A percentile compares a stretch with the other conserved stretches of the same genome.
phyloP scores from a whole-genome alignment of 2,797 vertebrate species.

The Enteromius treurensis region DNA sequence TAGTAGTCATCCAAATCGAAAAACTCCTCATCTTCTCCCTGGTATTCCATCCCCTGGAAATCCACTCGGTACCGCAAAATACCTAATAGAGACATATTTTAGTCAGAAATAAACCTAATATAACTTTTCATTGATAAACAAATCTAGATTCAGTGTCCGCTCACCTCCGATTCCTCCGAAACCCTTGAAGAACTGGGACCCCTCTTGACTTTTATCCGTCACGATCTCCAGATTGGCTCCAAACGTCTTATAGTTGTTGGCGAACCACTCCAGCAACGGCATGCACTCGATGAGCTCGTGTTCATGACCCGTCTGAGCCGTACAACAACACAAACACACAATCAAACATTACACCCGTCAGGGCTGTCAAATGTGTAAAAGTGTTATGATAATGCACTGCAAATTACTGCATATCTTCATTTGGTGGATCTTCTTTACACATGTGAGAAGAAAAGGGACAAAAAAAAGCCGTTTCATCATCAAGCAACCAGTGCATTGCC shows the following conservation, averaged over 20 bases:
- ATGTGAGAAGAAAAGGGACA: not conserved
- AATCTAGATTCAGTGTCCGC: constrained; percentile 5
- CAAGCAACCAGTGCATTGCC: not conserved
- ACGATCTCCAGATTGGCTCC: constrained; percentile 99
- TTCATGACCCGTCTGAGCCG: constrained; percentile 92
- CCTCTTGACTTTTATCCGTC: constrained; percentile 99
- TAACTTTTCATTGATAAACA: not conserved
- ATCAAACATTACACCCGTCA: not conserved
- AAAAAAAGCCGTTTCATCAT: not conserved
- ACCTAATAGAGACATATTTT: constrained; percentile 73
- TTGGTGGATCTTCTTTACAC: not conserved
- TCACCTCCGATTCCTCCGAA: constrained; percentile 99
- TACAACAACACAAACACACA: not conserved
- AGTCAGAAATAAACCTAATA: not conserved
- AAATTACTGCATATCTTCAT: not conserved
- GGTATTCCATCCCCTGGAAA: constrained; percentile 99
- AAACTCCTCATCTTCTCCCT: constrained; percentile 98
- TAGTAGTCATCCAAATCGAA: constrained; percentile 99
- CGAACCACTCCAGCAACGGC: constrained; percentile 98
- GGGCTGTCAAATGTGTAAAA: not conserved
- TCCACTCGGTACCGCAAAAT: constrained; percentile 99
- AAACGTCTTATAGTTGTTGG: constrained; percentile 99
- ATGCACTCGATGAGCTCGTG: constrained; percentile 98
- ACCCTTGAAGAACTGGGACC: constrained; percentile 99
- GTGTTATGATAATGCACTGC: not conserved